phyloP scores from a whole-genome alignment of 2,113 vertebrate genomes.

The Carassius gibelio region DNA sequence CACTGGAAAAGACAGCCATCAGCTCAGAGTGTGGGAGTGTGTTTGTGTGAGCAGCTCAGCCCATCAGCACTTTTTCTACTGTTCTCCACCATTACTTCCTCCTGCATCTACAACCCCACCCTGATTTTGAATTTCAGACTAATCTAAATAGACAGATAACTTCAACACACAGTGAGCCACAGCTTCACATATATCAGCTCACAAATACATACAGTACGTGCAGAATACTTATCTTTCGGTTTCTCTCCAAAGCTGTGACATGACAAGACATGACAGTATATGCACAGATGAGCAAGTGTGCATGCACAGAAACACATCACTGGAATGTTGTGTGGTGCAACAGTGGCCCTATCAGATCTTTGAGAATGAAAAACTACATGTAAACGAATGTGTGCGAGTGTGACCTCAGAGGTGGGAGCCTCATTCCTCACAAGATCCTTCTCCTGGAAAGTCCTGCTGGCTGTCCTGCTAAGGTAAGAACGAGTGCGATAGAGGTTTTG shows the following conservation, averaged over 20 bases:
- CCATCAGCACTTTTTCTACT: background rate
- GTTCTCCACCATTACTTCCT: slow-evolving; percentile 5
- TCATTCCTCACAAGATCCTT: slow-evolving; percentile 10
- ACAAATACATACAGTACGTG: slow-evolving; percentile 18
- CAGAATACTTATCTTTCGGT: slow-evolving; percentile 37
- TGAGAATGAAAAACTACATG: slow-evolving; percentile 1
- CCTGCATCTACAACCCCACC: background rate
- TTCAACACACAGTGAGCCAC: background rate
- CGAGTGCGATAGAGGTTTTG: background rate
- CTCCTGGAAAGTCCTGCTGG: background rate
- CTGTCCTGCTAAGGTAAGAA: background rate
- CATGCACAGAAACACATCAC: slow-evolving; percentile 14
- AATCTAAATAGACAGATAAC: background rate
- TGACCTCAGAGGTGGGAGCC: slow-evolving; percentile 33
- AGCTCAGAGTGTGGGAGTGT: background rate
- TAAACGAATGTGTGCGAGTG: slow-evolving; percentile 23
- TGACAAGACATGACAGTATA: slow-evolving; percentile 61
- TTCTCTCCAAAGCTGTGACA: slow-evolving; percentile 44
- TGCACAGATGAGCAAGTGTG: slow-evolving; percentile 13
- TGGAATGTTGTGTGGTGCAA: slow-evolving; percentile 47
- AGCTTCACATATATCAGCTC: background rate
- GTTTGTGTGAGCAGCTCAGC: background rate
- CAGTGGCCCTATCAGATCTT: slow-evolving; percentile 35
- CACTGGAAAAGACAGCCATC: slow-evolving; percentile 38
- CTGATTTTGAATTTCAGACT: background rate